Conservation (phyloP, 2,888 invertebrate genomes). For the Standfussiana lucernea region DNA sequence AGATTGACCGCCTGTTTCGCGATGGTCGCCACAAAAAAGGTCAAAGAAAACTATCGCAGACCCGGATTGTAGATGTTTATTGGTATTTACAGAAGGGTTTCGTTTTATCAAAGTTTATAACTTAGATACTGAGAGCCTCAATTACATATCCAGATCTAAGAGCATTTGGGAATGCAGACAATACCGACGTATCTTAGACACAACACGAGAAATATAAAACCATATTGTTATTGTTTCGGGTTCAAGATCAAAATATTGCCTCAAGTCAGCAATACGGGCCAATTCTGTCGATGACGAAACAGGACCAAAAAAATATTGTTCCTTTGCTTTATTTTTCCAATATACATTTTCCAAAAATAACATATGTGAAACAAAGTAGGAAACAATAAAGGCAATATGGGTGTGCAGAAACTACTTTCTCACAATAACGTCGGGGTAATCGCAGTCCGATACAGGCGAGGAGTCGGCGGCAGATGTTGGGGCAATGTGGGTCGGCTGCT, state of each 20-base stretch:
- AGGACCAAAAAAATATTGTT: constrained; percentile 13
- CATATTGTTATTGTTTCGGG: constrained; percentile 32
- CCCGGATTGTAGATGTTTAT: constrained; percentile 38
- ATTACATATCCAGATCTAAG: constrained; percentile 10
- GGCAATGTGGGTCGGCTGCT: constrained; percentile 85
- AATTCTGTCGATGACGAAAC: constrained; percentile 10
- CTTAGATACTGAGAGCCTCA: constrained; percentile 7
- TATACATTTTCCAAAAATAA: constrained; percentile 60
- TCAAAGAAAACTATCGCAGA: constrained; percentile 39
- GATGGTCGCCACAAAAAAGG: constrained; percentile 47
- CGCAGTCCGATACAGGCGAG: constrained; percentile 69
- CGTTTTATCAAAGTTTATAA: constrained; percentile 51
- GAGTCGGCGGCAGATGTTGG: constrained; percentile 78
- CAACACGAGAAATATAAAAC: constrained; percentile 25
- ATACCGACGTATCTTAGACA: background rate
- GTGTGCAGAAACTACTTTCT: constrained; percentile 72
- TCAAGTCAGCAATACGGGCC: background rate
- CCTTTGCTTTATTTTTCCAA: constrained; percentile 22
- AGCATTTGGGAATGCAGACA: constrained; percentile 1
- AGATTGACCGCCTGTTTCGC: constrained; percentile 59
- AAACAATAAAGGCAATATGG: constrained; percentile 72
- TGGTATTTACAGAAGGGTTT: constrained; percentile 23
- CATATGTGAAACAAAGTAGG: constrained; percentile 55
- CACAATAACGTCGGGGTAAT: constrained; percentile 73
- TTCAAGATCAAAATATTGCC: constrained; percentile 12